Percentiles rank a stretch among this genome's conserved stretches.
Conservation (phyloP, 23 tunicate species). For the Trididemnum clinides region DNA sequence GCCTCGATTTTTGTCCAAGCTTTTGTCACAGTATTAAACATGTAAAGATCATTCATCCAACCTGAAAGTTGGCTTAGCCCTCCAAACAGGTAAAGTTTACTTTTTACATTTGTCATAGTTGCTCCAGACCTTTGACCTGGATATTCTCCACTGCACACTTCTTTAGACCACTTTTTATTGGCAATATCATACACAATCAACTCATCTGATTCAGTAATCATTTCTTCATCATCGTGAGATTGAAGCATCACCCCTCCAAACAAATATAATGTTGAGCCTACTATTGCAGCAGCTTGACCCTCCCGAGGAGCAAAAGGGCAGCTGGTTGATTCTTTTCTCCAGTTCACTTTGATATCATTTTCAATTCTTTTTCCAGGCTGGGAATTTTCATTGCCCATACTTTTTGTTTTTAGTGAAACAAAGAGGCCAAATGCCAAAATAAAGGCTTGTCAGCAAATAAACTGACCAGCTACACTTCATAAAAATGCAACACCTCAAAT, state of each 20-base stretch:
- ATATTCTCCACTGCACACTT: not conserved
- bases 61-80: constrained; percentile 73
- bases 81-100: constrained; percentile 72
- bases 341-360: constrained; percentile 43
- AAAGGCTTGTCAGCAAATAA: no score
- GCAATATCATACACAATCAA: constrained; percentile 41
- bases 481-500: no score
- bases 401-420: no score
- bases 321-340: constrained; percentile 25
- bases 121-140: constrained; percentile 84
- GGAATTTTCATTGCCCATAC: constrained; percentile 63
- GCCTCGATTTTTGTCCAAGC: constrained; percentile 52
- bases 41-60: constrained; percentile 73
- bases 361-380: constrained; percentile 60
- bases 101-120: constrained; percentile 46
- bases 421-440: no score
- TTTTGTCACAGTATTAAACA: constrained; percentile 35
- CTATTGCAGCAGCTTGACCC: constrained; percentile 60
- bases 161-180: constrained; percentile 46
- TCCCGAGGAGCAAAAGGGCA: constrained; percentile 58
- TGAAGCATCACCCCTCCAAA: constrained; percentile 70
- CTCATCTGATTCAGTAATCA: constrained; percentile 54
- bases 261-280: constrained; percentile 42
- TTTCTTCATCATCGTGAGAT: not conserved
- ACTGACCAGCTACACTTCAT: no score